Evolutionary conservation across 2,888 invertebrate species (phyloP), one percentile per base, ranked within the genome.

Genomic region (Lampropteryx suffumata): DNA sequence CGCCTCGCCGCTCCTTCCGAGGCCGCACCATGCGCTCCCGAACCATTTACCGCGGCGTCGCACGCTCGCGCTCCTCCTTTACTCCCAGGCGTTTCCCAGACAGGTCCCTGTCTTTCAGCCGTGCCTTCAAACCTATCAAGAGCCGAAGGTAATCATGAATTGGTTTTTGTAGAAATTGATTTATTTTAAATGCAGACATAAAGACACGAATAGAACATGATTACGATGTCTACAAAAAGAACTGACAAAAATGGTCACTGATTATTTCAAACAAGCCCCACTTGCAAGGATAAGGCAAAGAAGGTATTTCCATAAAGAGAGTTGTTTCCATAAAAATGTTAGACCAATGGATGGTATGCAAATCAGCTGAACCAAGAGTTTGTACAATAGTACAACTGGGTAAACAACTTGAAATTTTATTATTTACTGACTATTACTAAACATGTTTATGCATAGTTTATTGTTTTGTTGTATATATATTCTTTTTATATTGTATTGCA

Each of bases 21-120:
- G 90, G 89, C 59, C 90, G 91, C 69, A 76, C 88, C 55, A 78
- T 92, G 77, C 91, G 92, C 73, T 81, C 92, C 62, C 83, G 91
- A 65, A 91, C 90, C 61, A 62, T 83, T 50, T 92, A 81, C 82
- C 91, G 92, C 64, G 92, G 92, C 73, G 84, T 87, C 45, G 83
- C 91, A 62, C 89, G 92, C 73, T 89, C 91, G 64, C 89, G 92
- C 64, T 84, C 90, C 66, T 67, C 82, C 54, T 86, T 84, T 75
- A 61, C 74, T 68, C 62, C 82, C 57, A 72, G 90, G 65, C 82
- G 87, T 60, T 86, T 81, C 73, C 69, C 76, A 44, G 87, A 87
- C 56, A 73, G 86, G 53, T 75, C 86, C 69, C 81, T 87, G 59
- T 79, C 79, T 27, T 87, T 84, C 74, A 79, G 83, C 60, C 84